A percentile compares a stretch with the other conserved stretches of the same genome.
These are phyloP conservation scores for Sinosuthora webbiana DNA, from an alignment of 2,113 vertebrate genomes.

Conservation along the genomic window DNA sequence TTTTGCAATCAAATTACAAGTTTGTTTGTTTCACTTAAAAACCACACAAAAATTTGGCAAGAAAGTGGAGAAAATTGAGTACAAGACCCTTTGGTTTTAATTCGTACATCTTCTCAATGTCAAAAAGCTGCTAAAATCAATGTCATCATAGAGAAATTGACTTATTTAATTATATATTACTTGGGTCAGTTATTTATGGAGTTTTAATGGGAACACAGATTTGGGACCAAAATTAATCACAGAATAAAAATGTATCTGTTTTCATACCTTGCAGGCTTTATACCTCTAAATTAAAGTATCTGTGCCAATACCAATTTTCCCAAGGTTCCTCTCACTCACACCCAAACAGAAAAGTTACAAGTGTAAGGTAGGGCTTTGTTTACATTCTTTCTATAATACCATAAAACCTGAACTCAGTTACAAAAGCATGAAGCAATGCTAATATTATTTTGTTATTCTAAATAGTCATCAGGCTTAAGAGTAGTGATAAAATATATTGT, in stretches of 20 bases:
- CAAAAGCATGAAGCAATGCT: background rate
- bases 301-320: background rate
- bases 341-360: background rate
- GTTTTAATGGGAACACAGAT: background rate
- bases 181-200: background rate
- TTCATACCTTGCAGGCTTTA: background rate
- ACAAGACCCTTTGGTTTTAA: background rate
- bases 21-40: background rate
- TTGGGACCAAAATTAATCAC: background rate
- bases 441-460: background rate
- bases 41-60: background rate
- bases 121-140: background rate
- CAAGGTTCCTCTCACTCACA: background rate
- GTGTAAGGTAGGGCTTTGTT: background rate
- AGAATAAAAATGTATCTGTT: background rate
- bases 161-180: background rate
- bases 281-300: background rate
- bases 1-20: background rate
- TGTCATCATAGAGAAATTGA: background rate
- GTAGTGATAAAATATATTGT: background rate
- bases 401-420: background rate
- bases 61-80: background rate
- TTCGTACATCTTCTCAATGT: background rate
- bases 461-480: background rate
- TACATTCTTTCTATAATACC: background rate